phyloP scores from a whole-genome alignment of 1,140 invertebrate species.

The Apis florea region DNA sequence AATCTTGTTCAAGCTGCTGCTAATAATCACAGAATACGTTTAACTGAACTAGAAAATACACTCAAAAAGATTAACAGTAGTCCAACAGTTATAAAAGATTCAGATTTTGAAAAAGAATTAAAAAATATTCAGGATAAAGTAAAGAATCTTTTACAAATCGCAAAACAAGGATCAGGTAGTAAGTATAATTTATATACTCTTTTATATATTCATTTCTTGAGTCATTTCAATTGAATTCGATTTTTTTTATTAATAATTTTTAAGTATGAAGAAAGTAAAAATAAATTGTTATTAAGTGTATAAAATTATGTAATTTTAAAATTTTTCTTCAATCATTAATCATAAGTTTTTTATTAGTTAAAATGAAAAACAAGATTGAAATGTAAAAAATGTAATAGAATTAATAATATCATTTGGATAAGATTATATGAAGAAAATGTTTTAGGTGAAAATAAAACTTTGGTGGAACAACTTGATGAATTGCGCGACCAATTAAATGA shows the following conservation, averaged over 20 bases:
- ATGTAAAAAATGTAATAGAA: no score
- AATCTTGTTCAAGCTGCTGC: constrained; percentile 95
- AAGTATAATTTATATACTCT: constrained; percentile 53
- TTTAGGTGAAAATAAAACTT: constrained; percentile 82
- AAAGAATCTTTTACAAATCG: constrained; percentile 85
- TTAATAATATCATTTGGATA: neutral
- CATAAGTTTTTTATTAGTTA: no score
- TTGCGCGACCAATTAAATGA: constrained; percentile 84
- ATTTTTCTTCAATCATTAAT: no score
- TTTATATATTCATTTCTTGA: no score
- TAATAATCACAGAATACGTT: constrained; percentile 88
- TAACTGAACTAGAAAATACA: constrained; percentile 86
- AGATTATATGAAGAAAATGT: neutral
- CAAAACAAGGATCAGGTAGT: constrained; percentile 84
- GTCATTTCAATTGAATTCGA: no score
- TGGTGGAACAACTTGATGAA: constrained; percentile 86
- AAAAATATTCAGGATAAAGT: constrained; percentile 87
- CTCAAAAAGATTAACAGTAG: constrained; percentile 86
- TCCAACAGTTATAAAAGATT: constrained; percentile 91
- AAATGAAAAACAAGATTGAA: no score
- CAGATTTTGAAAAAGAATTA: constrained; percentile 90
- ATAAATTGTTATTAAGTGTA: no score
- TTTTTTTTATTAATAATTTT: no score
- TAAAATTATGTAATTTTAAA: no score
- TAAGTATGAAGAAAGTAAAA: no score